Conservation (phyloP, 2,113 vertebrate species). For the human region GRCh38 chr5:92261501-92262000, state of each 20-base stretch:
- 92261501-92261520: neutral
- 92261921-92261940: neutral
- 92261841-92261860: neutral
- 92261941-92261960: neutral
- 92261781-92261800: neutral
- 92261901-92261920: neutral
- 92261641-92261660: neutral
- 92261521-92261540: neutral
- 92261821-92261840: neutral
- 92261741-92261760: neutral
- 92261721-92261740: neutral
- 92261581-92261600: neutral
- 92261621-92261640: neutral
- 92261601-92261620: neutral
- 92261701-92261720: neutral
- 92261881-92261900: neutral
- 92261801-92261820: neutral
- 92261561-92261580: neutral
- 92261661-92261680: accelerated
- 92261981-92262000: neutral
- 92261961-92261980: neutral
- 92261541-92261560: neutral
- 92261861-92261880: neutral
- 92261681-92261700: neutral
- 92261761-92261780: neutral